These are phyloP conservation scores for Mechanitis mazaeus DNA, from an alignment of 2,888 invertebrate species.

Conservation along the genomic window DNA sequence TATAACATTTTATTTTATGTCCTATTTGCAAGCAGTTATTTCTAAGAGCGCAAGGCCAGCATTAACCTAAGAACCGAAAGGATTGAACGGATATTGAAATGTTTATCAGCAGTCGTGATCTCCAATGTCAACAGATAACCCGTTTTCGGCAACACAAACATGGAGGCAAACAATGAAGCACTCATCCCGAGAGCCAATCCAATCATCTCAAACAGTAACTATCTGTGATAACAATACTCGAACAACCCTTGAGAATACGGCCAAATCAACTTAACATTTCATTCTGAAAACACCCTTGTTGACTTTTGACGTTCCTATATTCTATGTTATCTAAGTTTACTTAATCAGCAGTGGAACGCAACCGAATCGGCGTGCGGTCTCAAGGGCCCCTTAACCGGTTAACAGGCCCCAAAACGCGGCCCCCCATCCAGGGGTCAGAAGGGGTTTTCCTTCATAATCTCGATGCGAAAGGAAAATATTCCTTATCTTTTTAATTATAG, in stretches of 20 bases:
- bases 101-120: slow-evolving; percentile 32
- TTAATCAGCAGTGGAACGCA: slow-evolving; percentile 69
- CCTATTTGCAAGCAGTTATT: neutral
- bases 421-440: slow-evolving; percentile 43
- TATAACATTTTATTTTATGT: neutral
- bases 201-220: slow-evolving; percentile 73
- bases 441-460: slow-evolving; percentile 60
- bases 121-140: slow-evolving; percentile 36
- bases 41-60: neutral
- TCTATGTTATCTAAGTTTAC: slow-evolving; percentile 75
- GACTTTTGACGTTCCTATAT: slow-evolving; percentile 72
- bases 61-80: slow-evolving; percentile 14
- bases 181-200: slow-evolving; percentile 65
- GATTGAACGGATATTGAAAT: slow-evolving; percentile 29
- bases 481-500: slow-evolving; percentile 77
- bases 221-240: slow-evolving; percentile 62
- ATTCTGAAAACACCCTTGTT: slow-evolving; percentile 63
- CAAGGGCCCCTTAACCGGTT: slow-evolving; percentile 67
- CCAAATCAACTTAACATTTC: slow-evolving; percentile 72
- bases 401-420: slow-evolving; percentile 49
- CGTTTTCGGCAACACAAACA: slow-evolving; percentile 41
- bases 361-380: slow-evolving; percentile 60
- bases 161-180: slow-evolving; percentile 56
- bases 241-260: slow-evolving; percentile 68
- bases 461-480: slow-evolving; percentile 62